phyloP scores from a whole-genome alignment of 2,113 vertebrate genomes.

The Xiphias gladius region DNA sequence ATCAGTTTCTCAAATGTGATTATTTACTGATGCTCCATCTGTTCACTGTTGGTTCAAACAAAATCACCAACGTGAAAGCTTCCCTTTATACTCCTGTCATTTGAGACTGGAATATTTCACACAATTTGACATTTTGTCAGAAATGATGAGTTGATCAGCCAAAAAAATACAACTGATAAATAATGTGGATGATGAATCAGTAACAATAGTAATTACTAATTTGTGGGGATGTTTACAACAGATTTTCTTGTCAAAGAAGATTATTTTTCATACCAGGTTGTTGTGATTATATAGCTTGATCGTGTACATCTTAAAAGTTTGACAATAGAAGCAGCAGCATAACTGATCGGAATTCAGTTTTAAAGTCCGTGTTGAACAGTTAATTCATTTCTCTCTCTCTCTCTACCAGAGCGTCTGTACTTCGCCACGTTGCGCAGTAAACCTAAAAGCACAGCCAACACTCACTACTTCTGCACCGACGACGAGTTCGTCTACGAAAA shows the following conservation, averaged over 20 bases:
- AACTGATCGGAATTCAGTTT: background rate
- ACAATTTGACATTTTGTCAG: background rate
- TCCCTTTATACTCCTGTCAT: background rate
- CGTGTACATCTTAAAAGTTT: background rate
- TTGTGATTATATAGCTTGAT: too few species aligned
- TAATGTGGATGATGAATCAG: too few species aligned
- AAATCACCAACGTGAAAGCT: background rate
- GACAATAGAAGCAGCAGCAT: background rate
- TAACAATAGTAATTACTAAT: background rate
- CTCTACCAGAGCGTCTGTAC: slow-evolving; percentile 83
- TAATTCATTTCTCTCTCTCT: background rate
- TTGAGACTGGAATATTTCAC: background rate
- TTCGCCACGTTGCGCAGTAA: slow-evolving; percentile 95
- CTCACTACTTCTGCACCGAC: slow-evolving; percentile 97
- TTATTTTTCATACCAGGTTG: background rate
- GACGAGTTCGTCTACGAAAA: slow-evolving; percentile 98
- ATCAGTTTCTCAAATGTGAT: too few species aligned
- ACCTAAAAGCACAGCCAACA: slow-evolving; percentile 95
- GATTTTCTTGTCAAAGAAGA: background rate
- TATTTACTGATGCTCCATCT: too few species aligned
- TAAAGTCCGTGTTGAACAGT: background rate
- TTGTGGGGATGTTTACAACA: background rate
- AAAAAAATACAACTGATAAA: too few species aligned
- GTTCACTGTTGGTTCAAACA: too few species aligned
- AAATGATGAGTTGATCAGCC: too few species aligned